Base-by-base conservation (phyloP, 2,113 vertebrate genomes). In the Ibidorhyncha struthersii region DNA sequence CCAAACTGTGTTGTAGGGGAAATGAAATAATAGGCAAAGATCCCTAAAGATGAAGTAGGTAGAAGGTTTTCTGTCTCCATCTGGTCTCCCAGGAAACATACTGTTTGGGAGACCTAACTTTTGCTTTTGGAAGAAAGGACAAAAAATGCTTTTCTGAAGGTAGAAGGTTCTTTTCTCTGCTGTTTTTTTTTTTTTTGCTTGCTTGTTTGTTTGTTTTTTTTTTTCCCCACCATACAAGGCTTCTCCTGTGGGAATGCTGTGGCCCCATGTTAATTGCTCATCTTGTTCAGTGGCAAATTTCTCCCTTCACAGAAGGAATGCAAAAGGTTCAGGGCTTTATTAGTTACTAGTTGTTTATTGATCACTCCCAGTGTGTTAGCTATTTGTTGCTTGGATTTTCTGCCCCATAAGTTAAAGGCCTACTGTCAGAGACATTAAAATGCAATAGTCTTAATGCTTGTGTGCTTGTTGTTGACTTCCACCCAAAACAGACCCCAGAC, bases 311-410 rank as follows among this genome's bases (percentile, higher is more conserved):
- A 45, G 69, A 79, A 47, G 13, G 43, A 95, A 82, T 63, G 69
- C 63, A 80, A 95, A 97, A 94, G 72, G 80, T 92, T 95, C 49
- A 56, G 73, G 56, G 53, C 56, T 95, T 93, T 91, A 95, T 95
- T 97, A 93, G 83, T 86, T 85, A 76, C 80, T 89, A 81, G 77
- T 82, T 95, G 86, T 92, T 91, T 97, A 95, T 96, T 93, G 92
- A 92, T 97, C 77, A 76, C 56, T 89, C 50, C 12, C 32, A 52
- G 85, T 89, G 69, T 56, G 61, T 92, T 92, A 91, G 65, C 77
- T 86, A 61, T 94, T 94, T 89, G 41, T 86, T 90, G 47, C 83
- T 93, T 79, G 73, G 62, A 72, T 96, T 89, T 69, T 82, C 70
- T 93, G 52, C 19, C 72, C 88, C 47, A 27, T 69, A 95, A 96